These are phyloP conservation scores for Lithosia quadra DNA, from an alignment of 2,888 invertebrate species.

Conservation along the genomic window DNA sequence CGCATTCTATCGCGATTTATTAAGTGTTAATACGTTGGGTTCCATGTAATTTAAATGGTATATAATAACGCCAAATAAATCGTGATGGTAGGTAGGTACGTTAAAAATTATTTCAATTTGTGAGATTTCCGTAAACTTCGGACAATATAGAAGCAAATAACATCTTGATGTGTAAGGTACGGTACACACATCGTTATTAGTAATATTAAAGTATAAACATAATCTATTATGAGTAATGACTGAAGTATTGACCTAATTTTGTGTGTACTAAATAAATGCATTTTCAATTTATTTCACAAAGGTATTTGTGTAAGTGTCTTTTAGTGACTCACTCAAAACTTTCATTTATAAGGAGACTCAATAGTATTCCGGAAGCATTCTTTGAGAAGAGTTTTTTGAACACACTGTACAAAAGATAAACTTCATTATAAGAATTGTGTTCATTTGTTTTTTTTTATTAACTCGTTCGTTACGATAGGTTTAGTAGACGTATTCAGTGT, in stretches of 20 bases:
- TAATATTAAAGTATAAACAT: slow-evolving; percentile 8
- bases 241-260: slow-evolving; percentile 61
- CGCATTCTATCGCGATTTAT: no score
- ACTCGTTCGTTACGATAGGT: slow-evolving; percentile 10
- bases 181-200: background rate
- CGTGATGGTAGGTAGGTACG: no score
- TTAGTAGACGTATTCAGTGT: slow-evolving; percentile 6
- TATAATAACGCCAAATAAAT: no score
- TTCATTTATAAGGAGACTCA: slow-evolving; percentile 67
- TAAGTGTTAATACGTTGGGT: no score
- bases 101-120: no score
- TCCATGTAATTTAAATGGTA: no score
- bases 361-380: slow-evolving; percentile 39
- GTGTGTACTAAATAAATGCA: slow-evolving; percentile 36
- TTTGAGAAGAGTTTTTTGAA: slow-evolving; percentile 43
- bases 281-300: slow-evolving; percentile 52
- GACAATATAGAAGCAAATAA: background rate
- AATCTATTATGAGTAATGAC: slow-evolving; percentile 57
- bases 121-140: no score
- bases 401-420: slow-evolving; percentile 56
- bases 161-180: background rate
- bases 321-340: slow-evolving; percentile 69
- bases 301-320: slow-evolving; percentile 55
- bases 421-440: slow-evolving; percentile 30
- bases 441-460: slow-evolving; percentile 25